phyloP scores from a whole-genome alignment of 2,888 invertebrate genomes.

The Crematogaster levior region DNA sequence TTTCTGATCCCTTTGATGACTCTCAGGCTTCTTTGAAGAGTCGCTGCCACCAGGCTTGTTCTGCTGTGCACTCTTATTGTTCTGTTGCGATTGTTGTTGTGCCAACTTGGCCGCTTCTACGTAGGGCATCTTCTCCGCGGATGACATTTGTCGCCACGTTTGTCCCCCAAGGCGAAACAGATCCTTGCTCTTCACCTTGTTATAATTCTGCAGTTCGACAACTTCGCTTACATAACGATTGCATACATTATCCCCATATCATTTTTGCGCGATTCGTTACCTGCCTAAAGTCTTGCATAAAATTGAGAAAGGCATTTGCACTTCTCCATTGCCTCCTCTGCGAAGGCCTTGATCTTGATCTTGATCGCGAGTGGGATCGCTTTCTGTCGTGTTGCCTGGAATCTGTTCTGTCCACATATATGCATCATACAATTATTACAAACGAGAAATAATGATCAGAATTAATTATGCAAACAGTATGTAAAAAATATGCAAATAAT shows the following conservation, averaged over 20 bases:
- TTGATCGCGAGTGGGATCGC: conserved; percentile 66
- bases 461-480: background rate
- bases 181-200: conserved; percentile 62
- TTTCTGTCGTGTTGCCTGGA: conserved; percentile 3
- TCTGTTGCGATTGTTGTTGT: conserved; percentile 52
- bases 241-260: background rate
- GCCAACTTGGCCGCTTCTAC: conserved; percentile 74
- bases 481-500: background rate
- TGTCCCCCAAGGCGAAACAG: conserved; percentile 77
- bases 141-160: conserved; percentile 77
- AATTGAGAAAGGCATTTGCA: conserved; percentile 81
- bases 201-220: conserved; percentile 58
- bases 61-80: conserved; percentile 22
- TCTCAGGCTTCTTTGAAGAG: conserved; percentile 40
- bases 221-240: background rate
- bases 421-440: background rate
- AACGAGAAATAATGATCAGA: background rate
- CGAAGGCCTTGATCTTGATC: conserved; percentile 50
- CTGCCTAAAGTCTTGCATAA: conserved; percentile 78
- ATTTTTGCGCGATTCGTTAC: conserved; percentile 60
- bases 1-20: background rate
- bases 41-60: background rate
- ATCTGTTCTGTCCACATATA: background rate
- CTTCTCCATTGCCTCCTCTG: conserved; percentile 71
- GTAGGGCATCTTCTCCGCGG: conserved; percentile 77